These are phyloP conservation scores for Acromyrmex heyeri DNA, from an alignment of 1,140 invertebrate species.

Conservation along the genomic window DNA sequence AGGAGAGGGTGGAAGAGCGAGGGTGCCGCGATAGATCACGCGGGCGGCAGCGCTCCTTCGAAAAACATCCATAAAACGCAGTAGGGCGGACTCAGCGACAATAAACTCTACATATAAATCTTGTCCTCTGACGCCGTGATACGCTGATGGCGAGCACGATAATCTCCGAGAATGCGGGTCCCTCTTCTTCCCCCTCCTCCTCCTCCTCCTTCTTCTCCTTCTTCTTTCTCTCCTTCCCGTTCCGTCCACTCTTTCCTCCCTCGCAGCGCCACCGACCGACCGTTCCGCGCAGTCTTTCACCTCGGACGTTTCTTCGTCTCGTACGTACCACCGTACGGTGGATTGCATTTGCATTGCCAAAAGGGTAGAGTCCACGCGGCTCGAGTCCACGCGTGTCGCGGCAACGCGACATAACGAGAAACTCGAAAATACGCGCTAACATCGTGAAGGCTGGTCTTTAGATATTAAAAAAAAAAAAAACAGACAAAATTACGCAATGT, in stretches of 20 bases:
- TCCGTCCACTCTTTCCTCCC: conserved; percentile 59
- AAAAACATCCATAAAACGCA: conserved; percentile 87
- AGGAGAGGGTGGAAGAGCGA: conserved; percentile 73
- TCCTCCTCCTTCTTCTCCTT: conserved; percentile 23
- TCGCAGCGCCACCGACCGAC: conserved; percentile 40
- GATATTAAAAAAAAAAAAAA: not conserved
- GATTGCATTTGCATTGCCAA: conserved; percentile 80
- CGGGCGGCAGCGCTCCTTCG: conserved; percentile 86
- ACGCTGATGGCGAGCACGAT: conserved; percentile 87
- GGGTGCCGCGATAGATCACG: conserved; percentile 86
- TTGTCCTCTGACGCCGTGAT: conserved; percentile 87
- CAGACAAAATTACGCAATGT: not conserved
- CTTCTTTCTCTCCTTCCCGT: conserved; percentile 47
- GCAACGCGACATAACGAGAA: not conserved
- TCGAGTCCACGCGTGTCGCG: not conserved
- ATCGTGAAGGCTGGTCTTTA: too few species aligned
- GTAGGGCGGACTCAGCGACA: conserved; percentile 87
- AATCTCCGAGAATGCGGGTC: conserved; percentile 87
- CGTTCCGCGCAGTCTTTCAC: conserved; percentile 53
- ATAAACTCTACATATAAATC: conserved; percentile 88
- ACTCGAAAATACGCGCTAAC: not conserved
- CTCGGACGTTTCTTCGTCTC: conserved; percentile 50
- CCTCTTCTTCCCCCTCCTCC: conserved; percentile 73
- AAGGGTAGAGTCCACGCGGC: conserved; percentile 50
- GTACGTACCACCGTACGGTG: conserved; percentile 61